Percentiles rank a stretch among this genome's conserved stretches.
These are phyloP conservation scores for Idaea biselata DNA, from an alignment of 2,888 invertebrate genomes.

Conservation along the genomic window DNA sequence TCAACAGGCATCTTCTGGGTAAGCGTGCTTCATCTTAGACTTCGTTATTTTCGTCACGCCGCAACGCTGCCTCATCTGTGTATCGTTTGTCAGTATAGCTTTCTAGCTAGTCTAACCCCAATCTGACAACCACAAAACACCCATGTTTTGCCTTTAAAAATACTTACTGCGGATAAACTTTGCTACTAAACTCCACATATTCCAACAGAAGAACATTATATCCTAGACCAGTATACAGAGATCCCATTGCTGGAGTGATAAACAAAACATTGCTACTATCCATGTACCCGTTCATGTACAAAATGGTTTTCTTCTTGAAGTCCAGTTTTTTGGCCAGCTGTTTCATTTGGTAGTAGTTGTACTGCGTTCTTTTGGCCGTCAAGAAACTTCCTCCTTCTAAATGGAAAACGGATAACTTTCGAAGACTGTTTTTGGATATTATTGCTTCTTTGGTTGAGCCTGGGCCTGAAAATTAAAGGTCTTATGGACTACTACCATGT, in stretches of 20 bases:
- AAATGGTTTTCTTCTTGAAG: slow-evolving; percentile 34
- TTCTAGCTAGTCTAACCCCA: no score
- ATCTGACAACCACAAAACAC: no score
- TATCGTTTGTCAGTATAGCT: no score
- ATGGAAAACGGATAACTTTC: slow-evolving; percentile 13
- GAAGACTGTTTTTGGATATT: slow-evolving; percentile 17
- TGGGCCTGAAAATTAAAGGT: slow-evolving; percentile 16
- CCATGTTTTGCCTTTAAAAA: background rate
- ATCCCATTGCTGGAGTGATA: slow-evolving; percentile 16
- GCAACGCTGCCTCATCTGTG: no score
- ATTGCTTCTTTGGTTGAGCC: slow-evolving; percentile 21
- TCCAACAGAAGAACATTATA: slow-evolving; percentile 41
- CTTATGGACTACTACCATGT: background rate
- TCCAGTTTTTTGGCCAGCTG: slow-evolving; percentile 34
- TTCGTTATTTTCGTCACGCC: no score
- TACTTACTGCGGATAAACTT: slow-evolving; percentile 21
- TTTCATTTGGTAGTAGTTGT: slow-evolving; percentile 39
- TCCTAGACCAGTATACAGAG: slow-evolving; percentile 20
- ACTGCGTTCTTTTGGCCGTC: slow-evolving; percentile 25
- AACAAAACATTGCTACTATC: slow-evolving; percentile 13
- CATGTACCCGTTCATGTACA: slow-evolving; percentile 33
- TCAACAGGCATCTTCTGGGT: no score
- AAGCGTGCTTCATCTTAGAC: no score
- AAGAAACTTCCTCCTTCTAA: slow-evolving; percentile 13
- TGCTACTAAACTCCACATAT: slow-evolving; percentile 19